phyloP scores from a whole-genome alignment of 2,797 vertebrate species.

The Zalophus californianus region DNA sequence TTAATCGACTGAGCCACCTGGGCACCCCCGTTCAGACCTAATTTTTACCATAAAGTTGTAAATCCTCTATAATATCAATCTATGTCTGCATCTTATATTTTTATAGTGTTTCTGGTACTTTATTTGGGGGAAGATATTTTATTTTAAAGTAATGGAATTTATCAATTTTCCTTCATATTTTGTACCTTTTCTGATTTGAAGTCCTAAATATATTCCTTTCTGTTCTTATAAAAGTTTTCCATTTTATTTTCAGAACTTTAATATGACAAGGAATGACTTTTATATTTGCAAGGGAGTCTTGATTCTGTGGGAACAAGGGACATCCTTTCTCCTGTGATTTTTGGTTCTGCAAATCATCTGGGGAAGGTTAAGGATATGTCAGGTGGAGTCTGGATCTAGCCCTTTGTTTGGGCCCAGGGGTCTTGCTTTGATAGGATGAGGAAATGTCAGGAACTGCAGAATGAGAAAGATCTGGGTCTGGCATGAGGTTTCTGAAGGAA shows the following conservation, averaged over 20 bases:
- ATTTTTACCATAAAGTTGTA: not conserved
- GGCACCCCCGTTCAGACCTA: not conserved
- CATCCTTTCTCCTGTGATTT: not conserved
- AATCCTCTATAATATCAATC: not conserved
- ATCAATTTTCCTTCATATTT: not conserved
- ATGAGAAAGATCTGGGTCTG: not conserved
- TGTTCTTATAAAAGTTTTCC: not conserved
- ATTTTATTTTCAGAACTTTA: not conserved
- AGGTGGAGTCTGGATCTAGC: not conserved
- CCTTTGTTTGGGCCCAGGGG: not conserved
- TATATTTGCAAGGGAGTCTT: not conserved
- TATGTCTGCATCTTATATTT: not conserved
- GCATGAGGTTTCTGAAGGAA: not conserved
- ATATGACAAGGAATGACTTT: not conserved
- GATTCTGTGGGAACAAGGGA: not conserved
- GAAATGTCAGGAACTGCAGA: not conserved
- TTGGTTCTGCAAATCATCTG: not conserved
- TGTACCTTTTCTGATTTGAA: not conserved
- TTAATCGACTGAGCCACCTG: not conserved
- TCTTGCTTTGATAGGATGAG: not conserved
- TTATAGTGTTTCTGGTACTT: not conserved
- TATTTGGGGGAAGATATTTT: not conserved
- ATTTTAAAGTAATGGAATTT: not conserved
- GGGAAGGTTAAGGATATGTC: not conserved
- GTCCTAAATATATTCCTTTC: not conserved